phyloP scores from a whole-genome alignment of 2,888 invertebrate genomes.

The Serrognathus titanus region DNA sequence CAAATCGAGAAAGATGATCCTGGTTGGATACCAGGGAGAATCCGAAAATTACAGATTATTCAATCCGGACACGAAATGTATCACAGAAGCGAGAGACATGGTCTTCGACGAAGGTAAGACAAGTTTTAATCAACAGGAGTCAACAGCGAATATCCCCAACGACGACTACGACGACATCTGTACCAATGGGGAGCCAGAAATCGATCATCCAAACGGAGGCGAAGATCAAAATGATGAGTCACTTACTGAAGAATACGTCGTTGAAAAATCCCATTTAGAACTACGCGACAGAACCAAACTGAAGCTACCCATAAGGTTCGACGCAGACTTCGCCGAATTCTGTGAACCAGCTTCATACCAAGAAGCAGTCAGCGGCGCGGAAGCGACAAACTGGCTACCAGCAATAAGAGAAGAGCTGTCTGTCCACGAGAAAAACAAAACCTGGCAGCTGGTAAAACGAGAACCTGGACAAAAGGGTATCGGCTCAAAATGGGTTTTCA shows the following conservation, averaged over 20 bases:
- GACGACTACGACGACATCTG: too few species aligned
- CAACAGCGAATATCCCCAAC: too few species aligned
- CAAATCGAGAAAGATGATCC: slow-evolving; percentile 12
- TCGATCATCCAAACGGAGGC: too few species aligned
- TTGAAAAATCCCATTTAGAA: too few species aligned
- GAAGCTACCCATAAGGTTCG: slow-evolving; percentile 9
- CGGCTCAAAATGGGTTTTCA: slow-evolving; percentile 16
- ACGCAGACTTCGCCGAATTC: slow-evolving; percentile 18
- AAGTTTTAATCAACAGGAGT: too few species aligned
- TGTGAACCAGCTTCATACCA: too few species aligned
- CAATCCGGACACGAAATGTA: slow-evolving; percentile 18
- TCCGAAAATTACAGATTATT: slow-evolving; percentile 25
- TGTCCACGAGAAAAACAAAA: slow-evolving; percentile 21
- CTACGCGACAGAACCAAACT: neutral
- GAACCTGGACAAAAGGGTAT: slow-evolving; percentile 11
- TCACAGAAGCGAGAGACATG: slow-evolving; percentile 27
- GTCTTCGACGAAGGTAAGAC: slow-evolving; percentile 22
- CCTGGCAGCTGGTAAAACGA: slow-evolving; percentile 17
- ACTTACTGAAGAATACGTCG: too few species aligned
- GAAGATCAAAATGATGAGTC: too few species aligned
- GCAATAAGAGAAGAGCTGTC: slow-evolving; percentile 24
- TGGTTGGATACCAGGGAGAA: slow-evolving; percentile 10
- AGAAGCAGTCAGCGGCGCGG: too few species aligned
- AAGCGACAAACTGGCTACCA: too few species aligned
- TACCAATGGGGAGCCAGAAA: too few species aligned